These are phyloP conservation scores for Mimachlamys varia DNA, from an alignment of 2,888 invertebrate species.

Conservation along the genomic window DNA sequence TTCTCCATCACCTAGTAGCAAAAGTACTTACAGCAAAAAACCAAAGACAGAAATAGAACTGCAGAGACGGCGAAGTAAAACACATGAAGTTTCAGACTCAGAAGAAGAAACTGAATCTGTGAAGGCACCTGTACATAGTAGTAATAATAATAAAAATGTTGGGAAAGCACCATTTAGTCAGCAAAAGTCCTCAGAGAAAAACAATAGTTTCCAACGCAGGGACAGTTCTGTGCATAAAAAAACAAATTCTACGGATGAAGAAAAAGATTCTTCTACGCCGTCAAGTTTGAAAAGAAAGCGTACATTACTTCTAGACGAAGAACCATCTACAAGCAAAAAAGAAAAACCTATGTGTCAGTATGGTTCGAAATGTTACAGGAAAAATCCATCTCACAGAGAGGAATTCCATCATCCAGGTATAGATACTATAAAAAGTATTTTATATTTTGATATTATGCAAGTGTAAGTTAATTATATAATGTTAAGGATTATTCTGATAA, in stretches of 20 bases:
- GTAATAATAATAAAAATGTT: background rate
- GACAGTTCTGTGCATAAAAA: background rate
- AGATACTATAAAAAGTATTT: background rate
- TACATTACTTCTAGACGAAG: constrained; percentile 51
- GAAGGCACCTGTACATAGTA: background rate
- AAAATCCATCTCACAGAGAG: constrained; percentile 92
- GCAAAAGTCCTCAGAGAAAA: background rate
- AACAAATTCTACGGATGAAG: background rate
- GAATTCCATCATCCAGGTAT: constrained; percentile 88
- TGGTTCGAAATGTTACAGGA: constrained; percentile 90
- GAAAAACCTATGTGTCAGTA: constrained; percentile 86
- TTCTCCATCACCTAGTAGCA: constrained; percentile 1
- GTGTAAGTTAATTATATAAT: no score
- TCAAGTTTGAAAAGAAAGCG: constrained; percentile 54
- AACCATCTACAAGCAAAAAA: constrained; percentile 43
- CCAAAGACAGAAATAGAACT: background rate
- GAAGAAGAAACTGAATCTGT: constrained; percentile 49
- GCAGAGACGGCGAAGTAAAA: constrained; percentile 47
- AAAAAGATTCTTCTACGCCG: constrained; percentile 41
- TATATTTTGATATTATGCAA: background rate
- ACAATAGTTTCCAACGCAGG: background rate
- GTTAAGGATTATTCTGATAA: no score
- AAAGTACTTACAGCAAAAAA: background rate
- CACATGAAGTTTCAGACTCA: constrained; percentile 67
- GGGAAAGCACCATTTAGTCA: background rate